Conservation (phyloP, 2,797 vertebrate species). For the Lacerta bilineata region DNA sequence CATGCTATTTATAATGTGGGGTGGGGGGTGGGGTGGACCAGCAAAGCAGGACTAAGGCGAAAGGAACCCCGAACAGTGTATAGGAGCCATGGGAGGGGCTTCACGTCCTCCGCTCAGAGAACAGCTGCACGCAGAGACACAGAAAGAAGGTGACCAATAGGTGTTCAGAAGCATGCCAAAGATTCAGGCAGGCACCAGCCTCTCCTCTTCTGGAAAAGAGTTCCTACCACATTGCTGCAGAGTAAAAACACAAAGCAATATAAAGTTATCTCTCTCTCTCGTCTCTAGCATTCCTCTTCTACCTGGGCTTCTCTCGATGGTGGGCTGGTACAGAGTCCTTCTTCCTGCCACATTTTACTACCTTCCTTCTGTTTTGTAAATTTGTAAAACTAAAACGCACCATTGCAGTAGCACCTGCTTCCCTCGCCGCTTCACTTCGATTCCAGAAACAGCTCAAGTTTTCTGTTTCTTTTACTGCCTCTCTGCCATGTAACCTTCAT, state of each 20-base stretch:
- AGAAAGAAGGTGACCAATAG: background rate
- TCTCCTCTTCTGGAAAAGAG: background rate
- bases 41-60: background rate
- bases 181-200: background rate
- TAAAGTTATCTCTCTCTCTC: background rate
- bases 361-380: background rate
- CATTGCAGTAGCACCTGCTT: background rate
- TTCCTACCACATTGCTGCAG: background rate
- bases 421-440: too few species aligned
- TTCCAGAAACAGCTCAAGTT: background rate
- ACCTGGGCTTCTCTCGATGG: background rate
- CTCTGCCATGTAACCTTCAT: background rate
- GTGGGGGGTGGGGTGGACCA: background rate
- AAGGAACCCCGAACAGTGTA: background rate
- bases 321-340: background rate
- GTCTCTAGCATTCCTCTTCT: background rate
- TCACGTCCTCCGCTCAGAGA: background rate
- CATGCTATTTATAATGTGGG: constrained; percentile 30
- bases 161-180: background rate
- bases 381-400: background rate
- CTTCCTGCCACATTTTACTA: background rate
- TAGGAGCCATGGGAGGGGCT: background rate
- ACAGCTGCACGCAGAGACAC: background rate
- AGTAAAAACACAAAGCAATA: background rate
- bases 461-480: background rate